Evolutionary conservation across 2,888 invertebrate genomes (phyloP), one percentile per base, ranked within the genome.

Genomic region (Euzetes globulus): DNA sequence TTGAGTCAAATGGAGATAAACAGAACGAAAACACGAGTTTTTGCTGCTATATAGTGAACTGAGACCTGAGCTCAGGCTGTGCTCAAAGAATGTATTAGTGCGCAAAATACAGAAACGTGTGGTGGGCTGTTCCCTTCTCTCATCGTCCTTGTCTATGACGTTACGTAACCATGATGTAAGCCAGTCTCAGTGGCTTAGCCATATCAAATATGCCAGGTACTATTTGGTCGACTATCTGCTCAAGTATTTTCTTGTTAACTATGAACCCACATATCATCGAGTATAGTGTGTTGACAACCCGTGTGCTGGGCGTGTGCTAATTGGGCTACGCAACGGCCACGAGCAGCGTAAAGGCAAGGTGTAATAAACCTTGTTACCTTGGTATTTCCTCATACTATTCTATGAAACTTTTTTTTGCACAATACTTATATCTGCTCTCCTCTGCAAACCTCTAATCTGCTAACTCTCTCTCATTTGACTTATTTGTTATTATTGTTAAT

Each of bases 311-410:
- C 33, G 33, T 33, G 33, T 33, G 9, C 33, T 33, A 33, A 33
- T 6, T 33, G 4, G 9, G 5, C 33, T 65, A 33, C 65, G 65
- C 41, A 19, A 37, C 37, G 33, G 41, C 1, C 7, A 33, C 11
- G 11, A 5, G 37, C 33, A 15, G 33, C 4, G 65, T 19, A 37
- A 37, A 65, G 65, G 37, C 65, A 65, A 65, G 65, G 65, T 65
- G 65, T 37, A 65, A 65, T 65, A 65, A 65, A 65, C 65, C 17
- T 65, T 65, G 65, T 65, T 65, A 65, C 65, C 65, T 65, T 65
- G 65, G 65, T 65, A 65, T 65, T 65, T 65, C 65, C 65, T 65
- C 33, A 37, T 65, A 65, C 1, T 37, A 37, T 13, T 37, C 6
- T 60, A 29, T n/a, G 37, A 37, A 65, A 37, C 65, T 58, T 58